Conservation (phyloP, 2,888 invertebrate species). For the Agrotis exclamationis region DNA sequence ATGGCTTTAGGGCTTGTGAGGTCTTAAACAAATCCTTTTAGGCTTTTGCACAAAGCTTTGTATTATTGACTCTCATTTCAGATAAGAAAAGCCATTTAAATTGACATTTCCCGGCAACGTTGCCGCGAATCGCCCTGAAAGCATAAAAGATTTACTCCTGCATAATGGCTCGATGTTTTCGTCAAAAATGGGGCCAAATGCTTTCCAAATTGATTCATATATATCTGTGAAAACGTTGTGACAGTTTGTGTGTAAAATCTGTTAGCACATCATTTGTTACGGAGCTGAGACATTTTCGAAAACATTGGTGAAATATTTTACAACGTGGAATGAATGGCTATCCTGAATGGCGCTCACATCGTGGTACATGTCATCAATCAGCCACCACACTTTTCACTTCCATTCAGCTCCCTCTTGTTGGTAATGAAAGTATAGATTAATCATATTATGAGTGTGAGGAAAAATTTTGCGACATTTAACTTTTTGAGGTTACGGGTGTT, state of each 20-base stretch:
- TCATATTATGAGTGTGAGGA: slow-evolving; percentile 55
- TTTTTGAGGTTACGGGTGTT: slow-evolving; percentile 14
- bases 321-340: slow-evolving; percentile 64
- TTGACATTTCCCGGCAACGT: slow-evolving; percentile 1
- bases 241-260: slow-evolving; percentile 64
- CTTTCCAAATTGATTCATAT: slow-evolving; percentile 43
- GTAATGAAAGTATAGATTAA: slow-evolving; percentile 72
- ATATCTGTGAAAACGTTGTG: slow-evolving; percentile 52
- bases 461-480: slow-evolving; percentile 9
- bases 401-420: slow-evolving; percentile 51
- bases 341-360: slow-evolving; percentile 49
- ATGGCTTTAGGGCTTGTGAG: slow-evolving; percentile 21
- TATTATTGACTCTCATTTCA: neutral
- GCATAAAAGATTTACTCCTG: slow-evolving; percentile 17
- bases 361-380: slow-evolving; percentile 74
- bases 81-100: slow-evolving; percentile 14
- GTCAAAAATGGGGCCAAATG: slow-evolving; percentile 30
- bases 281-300: slow-evolving; percentile 59
- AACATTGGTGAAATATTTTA: slow-evolving; percentile 71
- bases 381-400: slow-evolving; percentile 70
- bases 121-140: slow-evolving; percentile 8
- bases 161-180: slow-evolving; percentile 23
- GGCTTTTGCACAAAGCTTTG: neutral
- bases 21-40: slow-evolving; percentile 4
- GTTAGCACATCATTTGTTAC: slow-evolving; percentile 68